Evolutionary conservation across 2,113 vertebrate species (phyloP).

Genomic region (Burhinus oedicnemus): DNA sequence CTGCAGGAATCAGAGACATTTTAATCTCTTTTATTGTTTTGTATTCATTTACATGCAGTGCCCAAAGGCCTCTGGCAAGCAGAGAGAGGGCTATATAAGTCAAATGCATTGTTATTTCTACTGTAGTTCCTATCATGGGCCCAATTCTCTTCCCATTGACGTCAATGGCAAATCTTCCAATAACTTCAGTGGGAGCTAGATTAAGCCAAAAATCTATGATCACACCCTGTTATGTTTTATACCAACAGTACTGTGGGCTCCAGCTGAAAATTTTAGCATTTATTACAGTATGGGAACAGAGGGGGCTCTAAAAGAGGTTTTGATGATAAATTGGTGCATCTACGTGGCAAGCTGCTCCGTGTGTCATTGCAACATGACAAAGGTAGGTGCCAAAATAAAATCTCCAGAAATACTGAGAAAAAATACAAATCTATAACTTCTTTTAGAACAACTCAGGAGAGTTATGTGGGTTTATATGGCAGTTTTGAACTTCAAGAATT

Average conservation of each 20-base stretch:
- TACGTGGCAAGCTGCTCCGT: accelerated
- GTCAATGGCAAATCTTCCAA: conserved; percentile 53
- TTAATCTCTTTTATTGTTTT: conserved; percentile 25
- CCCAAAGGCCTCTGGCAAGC: conserved; percentile 32
- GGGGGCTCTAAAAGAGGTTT: neutral
- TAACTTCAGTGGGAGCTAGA: conserved; percentile 15
- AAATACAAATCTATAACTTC: neutral
- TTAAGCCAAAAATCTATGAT: conserved; percentile 43
- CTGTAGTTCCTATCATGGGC: conserved; percentile 3
- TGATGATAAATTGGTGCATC: neutral
- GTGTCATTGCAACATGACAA: neutral
- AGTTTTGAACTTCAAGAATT: neutral
- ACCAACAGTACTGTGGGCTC: neutral
- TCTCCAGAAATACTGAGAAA: neutral
- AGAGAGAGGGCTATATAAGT: neutral
- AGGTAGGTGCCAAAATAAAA: neutral
- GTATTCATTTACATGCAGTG: conserved; percentile 26
- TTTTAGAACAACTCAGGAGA: neutral
- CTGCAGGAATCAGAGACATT: conserved; percentile 31
- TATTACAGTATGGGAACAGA: neutral
- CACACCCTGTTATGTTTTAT: conserved; percentile 24
- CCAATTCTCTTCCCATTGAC: conserved; percentile 35
- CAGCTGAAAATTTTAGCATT: neutral
- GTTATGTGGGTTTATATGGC: neutral
- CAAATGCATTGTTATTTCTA: conserved; percentile 35